Evolutionary conservation across 2,113 vertebrate species (phyloP).

Genomic region (Gasterosteus aculeatus): DNA sequence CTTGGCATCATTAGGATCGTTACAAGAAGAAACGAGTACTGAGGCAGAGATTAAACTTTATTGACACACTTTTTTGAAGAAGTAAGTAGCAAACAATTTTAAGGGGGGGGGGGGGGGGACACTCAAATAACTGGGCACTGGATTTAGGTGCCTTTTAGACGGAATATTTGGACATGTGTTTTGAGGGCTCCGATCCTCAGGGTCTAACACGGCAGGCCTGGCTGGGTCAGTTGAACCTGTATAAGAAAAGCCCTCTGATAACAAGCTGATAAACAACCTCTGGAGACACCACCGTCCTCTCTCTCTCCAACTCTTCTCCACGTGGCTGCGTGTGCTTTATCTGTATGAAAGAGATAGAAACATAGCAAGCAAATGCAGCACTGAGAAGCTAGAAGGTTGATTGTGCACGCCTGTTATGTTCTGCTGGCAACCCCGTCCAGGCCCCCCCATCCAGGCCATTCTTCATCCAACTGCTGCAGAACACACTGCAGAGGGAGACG

Average conservation of each 20-base stretch:
- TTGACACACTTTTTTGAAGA: constrained; percentile 25
- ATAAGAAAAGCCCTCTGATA: constrained; percentile 27
- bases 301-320: constrained; percentile 1
- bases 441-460: constrained; percentile 64
- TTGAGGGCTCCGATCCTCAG: neutral
- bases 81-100: constrained; percentile 2
- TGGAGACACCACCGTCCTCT: constrained; percentile 8
- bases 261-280: constrained; percentile 36
- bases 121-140: neutral
- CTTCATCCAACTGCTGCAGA: constrained; percentile 74
- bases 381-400: constrained; percentile 46
- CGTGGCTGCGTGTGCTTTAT: neutral
- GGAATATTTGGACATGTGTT: constrained; percentile 16
- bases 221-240: constrained; percentile 22
- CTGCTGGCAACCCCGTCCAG: constrained; percentile 70
- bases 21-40: neutral
- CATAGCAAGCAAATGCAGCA: constrained; percentile 40
- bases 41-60: constrained; percentile 43
- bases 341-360: constrained; percentile 35
- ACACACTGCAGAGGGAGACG: constrained; percentile 68
- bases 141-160: constrained; percentile 3
- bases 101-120: neutral
- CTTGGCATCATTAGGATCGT: neutral
- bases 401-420: constrained; percentile 62
- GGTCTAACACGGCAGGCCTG: constrained; percentile 12